Evolutionary conservation across 2,797 vertebrate genomes (phyloP), one percentile per base, ranked within the genome.

Genomic region (Parauchenoglanis punctatus): DNA sequence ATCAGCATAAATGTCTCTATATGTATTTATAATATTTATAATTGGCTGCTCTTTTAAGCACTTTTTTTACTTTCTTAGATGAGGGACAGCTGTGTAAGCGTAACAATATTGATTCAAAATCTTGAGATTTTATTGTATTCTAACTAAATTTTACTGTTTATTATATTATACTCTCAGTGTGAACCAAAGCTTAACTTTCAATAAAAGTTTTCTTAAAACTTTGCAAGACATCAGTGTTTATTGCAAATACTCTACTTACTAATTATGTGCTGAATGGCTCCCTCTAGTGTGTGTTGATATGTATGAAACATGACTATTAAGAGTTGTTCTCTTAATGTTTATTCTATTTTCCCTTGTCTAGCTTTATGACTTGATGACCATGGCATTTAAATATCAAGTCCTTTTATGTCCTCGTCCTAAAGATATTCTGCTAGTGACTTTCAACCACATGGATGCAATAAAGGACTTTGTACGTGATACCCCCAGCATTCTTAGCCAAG

Each of bases 331-430:
- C 31, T 68, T 81, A 80, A 82, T 46, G 5, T 61, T 13, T 75
- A 63, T 63, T 35, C 63, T 87, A 2, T 90, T 85, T 92, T 7
- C 52, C 65, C 82, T 23, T 92, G 85, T 90, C 75, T 95, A 99
- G 98, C 97, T 99, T 3, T 99, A 99, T 56, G 98, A 99, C 92
- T 95, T 99, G 91, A 99, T 99, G 99, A 99, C 98, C 0, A 99
- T 99, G 99, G 98, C 99, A 84, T 99, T 99, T 95, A 99, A 99
- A 92, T 99, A 99, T 92, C 99, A 99, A 95, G 97, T 99, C 56
- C 94, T 99, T 83, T 95, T 99, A 80, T 99, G 98, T 89, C 96
- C 97, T 65, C 96, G 97, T 11, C 97, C 98, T 59, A 99, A 96
- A 90, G 98, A 99, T 92, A 94, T 99, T 70, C 95, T 99, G 85